Base-by-base conservation (phyloP, 2,113 vertebrate species). In the Syngnathoides biaculeatus region DNA sequence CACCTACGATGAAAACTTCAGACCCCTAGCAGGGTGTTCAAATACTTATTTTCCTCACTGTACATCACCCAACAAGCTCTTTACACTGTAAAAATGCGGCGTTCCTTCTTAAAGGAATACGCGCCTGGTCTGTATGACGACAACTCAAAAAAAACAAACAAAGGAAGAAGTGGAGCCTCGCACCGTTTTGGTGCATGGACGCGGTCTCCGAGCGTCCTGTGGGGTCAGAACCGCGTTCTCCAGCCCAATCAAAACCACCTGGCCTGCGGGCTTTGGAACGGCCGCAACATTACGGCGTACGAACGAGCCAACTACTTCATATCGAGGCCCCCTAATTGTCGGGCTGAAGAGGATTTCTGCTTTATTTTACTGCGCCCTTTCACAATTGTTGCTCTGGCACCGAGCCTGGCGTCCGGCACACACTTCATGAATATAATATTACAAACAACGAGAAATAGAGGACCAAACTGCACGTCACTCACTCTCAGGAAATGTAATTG, bases 161-260 rank as follows among this genome's bases (percentile, higher is more conserved):
- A 30, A 30, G n/a, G 53, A 56, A 39, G 17, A 79, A 74, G 72
- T 77, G 73, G 70, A 38, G 81, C 75, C 78, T 86, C 80, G 80
- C 77, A 71, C 78, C 80, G 77, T 72, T 77, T 74, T 72, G 82
- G 83, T 79, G 78, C 64, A 83, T 83, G 79, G 64, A 47, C 60
- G 71, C 80, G 42, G 2, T 72, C 81, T 82, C 68, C 75, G 61
- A 63, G 62, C 79, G 65, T 86, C 82, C 79, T 82, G 81, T 79
- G 80, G 65, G 80, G 82, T 72, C 82, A 65, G 78, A 80, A 73
- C 65, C 48, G 50, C 64, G 82, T 79, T 83, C 84, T 84, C 77
- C 87, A 81, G 74, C 77, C 77, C 85, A 91, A 90, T 91, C 86
- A 91, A 87, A 90, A 90, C 86, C 87, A 89, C 87, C 88, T 91